A percentile compares a stretch with the other conserved stretches of the same genome.
phyloP scores from a whole-genome alignment of 2,113 vertebrate species.

The Coregonus clupeaformis region DNA sequence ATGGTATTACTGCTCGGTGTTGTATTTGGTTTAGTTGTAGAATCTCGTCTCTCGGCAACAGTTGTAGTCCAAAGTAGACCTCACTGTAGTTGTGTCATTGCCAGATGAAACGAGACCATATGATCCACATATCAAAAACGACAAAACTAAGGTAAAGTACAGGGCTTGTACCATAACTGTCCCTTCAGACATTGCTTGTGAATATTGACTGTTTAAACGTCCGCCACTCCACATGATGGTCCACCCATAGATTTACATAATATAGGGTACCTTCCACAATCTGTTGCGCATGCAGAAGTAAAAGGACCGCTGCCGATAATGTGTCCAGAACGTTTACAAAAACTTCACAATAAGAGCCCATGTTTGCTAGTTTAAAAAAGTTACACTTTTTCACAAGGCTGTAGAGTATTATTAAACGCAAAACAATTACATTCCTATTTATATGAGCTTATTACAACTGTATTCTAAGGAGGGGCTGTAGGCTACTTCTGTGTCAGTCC shows the following conservation, averaged over 20 bases:
- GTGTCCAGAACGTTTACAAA: too few species aligned
- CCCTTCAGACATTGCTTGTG: not conserved
- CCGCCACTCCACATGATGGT: not conserved
- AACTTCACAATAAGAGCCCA: too few species aligned
- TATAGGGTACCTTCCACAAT: too few species aligned
- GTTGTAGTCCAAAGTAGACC: not conserved
- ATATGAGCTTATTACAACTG: too few species aligned
- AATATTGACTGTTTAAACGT: not conserved
- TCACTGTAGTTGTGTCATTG: not conserved
- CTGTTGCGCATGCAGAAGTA: not conserved
- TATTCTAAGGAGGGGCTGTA: too few species aligned
- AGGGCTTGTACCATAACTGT: not conserved
- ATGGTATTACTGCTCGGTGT: not conserved
- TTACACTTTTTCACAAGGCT: too few species aligned
- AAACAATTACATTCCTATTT: too few species aligned
- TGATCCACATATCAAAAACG: slow-evolving; percentile 23
- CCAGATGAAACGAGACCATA: too few species aligned
- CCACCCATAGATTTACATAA: not conserved
- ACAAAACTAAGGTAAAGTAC: not conserved
- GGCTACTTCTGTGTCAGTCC: too few species aligned
- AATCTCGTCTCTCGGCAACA: slow-evolving; percentile 13
- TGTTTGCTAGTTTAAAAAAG: too few species aligned
- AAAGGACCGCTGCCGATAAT: too few species aligned
- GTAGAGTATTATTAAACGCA: too few species aligned
- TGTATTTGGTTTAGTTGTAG: slow-evolving; percentile 20